phyloP scores from a whole-genome alignment of 1,140 invertebrate species.

The Saccostrea glomerata region DNA sequence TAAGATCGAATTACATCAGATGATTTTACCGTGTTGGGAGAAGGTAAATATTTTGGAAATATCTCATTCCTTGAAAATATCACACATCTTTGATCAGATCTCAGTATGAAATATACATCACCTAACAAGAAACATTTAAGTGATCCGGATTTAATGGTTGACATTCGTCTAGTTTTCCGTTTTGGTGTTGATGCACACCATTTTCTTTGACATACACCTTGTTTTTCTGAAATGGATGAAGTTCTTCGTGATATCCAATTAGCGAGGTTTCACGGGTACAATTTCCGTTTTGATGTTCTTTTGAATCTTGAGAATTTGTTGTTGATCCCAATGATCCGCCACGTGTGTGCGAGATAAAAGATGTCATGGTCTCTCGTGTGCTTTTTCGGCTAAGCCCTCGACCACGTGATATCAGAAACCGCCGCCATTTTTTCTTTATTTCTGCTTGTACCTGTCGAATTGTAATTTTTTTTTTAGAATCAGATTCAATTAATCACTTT shows the following conservation, averaged over 20 bases:
- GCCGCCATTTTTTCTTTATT: slow-evolving; percentile 51
- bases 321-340: slow-evolving; percentile 49
- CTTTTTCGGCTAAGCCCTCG: background rate
- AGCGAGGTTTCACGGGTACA: slow-evolving; percentile 38
- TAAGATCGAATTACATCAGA: too few species aligned
- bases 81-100: background rate
- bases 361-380: slow-evolving; percentile 49
- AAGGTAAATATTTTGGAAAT: too few species aligned
- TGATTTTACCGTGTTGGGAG: too few species aligned
- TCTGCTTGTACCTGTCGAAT: slow-evolving; percentile 50
- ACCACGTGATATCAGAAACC: slow-evolving; percentile 50
- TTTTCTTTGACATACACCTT: background rate
- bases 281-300: slow-evolving; percentile 42
- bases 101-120: background rate
- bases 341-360: slow-evolving; percentile 50
- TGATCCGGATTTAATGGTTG: background rate
- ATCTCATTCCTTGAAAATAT: background rate
- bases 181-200: background rate
- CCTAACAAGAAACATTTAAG: background rate
- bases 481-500: too few species aligned
- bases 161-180: background rate
- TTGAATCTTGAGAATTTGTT: slow-evolving; percentile 50
- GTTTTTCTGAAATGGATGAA: background rate
- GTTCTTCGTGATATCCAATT: background rate
- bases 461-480: background rate